Evolutionary conservation across 2,797 vertebrate genomes (phyloP), one percentile per base, ranked within the genome.

Genomic region (Anomalospiza imberbis): DNA sequence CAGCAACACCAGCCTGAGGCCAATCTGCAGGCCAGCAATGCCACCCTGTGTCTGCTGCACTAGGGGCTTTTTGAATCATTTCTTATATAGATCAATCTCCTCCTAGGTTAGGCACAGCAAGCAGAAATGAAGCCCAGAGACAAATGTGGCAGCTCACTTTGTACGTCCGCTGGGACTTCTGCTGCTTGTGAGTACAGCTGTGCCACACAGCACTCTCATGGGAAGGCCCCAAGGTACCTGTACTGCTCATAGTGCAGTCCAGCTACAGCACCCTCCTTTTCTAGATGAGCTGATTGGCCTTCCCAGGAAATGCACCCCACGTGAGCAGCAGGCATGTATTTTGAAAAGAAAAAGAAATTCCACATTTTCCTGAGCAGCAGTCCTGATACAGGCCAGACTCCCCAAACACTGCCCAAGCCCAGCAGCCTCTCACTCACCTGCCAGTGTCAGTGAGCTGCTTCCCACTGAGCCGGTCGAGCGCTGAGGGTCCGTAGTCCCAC

Each of bases 401-500:
- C 28, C n/a, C 75, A 38, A 2, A 40, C 13, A 10, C 31, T 29
- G 36, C 25, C 48, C 29, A 6, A 29, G 63, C 40, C 67, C 93
- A 55, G 7, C 45, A 89, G 28, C n/a, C n/a, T 11, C 86, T 75
- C 31, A 20, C 94, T 97, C 91, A 98, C 98, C 97, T 96, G 94
- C 88, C 95, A 34, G 95, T 80, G 29, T 97, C 96, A 42, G 16
- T 96, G 76, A 98, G 94, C 88, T 4, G 91, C 72, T 96, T 95
- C 53, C 97, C 96, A 15, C 65, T 97, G 92, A 47, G 94, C 13
- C 16, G 94, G 84, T 98, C 96, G 0, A 74, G 17, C 25, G 95
- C 96, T 0, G 88, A 94, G 7, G 98, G 98, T 11, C 94, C 98
- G 0, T 98, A 98, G 93, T 98, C 81, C 98, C 98, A 98, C 74